phyloP scores from a whole-genome alignment of 64 coral and sea anemone genomes.

The Orbicella faveolata region DNA sequence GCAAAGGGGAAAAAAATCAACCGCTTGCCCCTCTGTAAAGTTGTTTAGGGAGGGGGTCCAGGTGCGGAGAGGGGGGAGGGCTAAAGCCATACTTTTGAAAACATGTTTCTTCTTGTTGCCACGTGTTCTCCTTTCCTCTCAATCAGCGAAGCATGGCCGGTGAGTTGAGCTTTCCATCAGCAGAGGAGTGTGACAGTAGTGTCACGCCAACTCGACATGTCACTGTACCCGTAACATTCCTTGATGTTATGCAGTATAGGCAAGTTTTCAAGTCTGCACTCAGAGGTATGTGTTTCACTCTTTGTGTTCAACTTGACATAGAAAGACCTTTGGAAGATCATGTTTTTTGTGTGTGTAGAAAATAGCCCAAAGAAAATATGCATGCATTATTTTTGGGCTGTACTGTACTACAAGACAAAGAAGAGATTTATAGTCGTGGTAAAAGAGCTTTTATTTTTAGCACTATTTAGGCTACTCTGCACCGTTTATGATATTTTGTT shows the following conservation, averaged over 20 bases:
- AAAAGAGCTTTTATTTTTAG: no score
- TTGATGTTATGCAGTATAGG: slow-evolving; percentile 39
- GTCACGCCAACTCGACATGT: slow-evolving; percentile 66
- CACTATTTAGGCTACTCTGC: no score
- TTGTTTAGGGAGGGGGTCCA: no score
- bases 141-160: slow-evolving; percentile 32
- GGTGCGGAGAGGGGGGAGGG: not conserved
- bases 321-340: not conserved
- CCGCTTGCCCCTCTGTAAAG: no score
- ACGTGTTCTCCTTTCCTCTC: not conserved
- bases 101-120: not conserved
- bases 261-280: slow-evolving; percentile 63
- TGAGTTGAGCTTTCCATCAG: slow-evolving; percentile 58
- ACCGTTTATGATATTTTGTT: no score
- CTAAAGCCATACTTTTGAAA: not conserved
- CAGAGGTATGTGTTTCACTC: slow-evolving; percentile 33
- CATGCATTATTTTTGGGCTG: no score
- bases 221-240: slow-evolving; percentile 56
- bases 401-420: no score
- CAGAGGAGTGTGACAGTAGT: slow-evolving; percentile 46
- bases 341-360: no score
- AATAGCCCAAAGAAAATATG: no score
- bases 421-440: no score
- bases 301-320: not conserved
- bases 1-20: no score